Evolutionary conservation across 2,113 vertebrate species (phyloP).

Genomic region (Silurus asotus): DNA sequence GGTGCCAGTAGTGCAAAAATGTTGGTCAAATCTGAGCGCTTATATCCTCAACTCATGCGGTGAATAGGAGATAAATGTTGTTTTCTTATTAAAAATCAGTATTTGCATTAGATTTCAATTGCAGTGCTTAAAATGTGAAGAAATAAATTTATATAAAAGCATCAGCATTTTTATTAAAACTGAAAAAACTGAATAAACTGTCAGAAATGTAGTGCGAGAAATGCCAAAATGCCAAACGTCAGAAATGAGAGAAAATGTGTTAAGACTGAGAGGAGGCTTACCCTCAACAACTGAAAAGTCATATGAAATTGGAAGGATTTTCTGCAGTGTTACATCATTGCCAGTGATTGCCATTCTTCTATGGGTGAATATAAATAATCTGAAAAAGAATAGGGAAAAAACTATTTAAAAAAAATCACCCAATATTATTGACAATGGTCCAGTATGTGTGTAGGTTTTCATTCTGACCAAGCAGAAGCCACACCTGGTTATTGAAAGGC

Average conservation of each 20-base stretch:
- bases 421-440: no score
- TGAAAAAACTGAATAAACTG: not conserved
- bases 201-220: not conserved
- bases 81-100: not conserved
- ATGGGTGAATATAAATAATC: constrained; percentile 86
- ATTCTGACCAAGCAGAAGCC: no score
- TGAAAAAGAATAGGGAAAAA: constrained; percentile 55
- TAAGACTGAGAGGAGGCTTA: constrained; percentile 55
- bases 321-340: constrained; percentile 85
- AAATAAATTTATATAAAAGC: not conserved
- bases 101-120: not conserved
- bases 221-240: not conserved
- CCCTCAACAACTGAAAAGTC: constrained; percentile 86
- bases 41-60: not conserved
- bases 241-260: not conserved
- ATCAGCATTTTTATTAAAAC: not conserved
- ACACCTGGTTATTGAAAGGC: no score
- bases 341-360: constrained; percentile 90
- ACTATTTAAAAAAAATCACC: not conserved
- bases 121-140: not conserved
- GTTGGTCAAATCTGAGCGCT: not conserved
- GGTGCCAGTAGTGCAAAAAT: not conserved
- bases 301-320: constrained; percentile 79
- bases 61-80: not conserved
- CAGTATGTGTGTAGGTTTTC: no score